phyloP scores from a whole-genome alignment of 2,888 invertebrate species.

The Lysandra coridon region DNA sequence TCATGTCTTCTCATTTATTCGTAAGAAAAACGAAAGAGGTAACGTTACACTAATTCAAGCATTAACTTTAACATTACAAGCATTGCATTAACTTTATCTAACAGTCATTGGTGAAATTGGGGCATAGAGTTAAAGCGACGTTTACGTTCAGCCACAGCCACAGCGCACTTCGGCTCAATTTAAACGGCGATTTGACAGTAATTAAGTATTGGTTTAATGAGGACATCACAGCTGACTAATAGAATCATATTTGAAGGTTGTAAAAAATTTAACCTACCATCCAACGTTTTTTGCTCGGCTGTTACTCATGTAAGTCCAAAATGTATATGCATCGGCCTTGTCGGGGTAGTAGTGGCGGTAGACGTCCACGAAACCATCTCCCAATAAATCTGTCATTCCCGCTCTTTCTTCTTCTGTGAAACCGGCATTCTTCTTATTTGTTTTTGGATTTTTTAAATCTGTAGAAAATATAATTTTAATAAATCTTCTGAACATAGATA shows the following conservation, averaged over 20 bases:
- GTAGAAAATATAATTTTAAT: neutral
- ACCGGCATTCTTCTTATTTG: constrained; percentile 95
- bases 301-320: constrained; percentile 96
- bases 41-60: too few relatives aligned
- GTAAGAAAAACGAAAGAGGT: too few relatives aligned
- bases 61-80: too few relatives aligned
- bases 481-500: neutral
- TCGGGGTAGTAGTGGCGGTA: constrained; percentile 94
- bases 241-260: neutral
- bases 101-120: too few relatives aligned
- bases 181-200: too few relatives aligned
- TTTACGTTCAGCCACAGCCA: too few relatives aligned
- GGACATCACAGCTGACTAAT: neutral
- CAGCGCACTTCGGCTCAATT: too few relatives aligned
- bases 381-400: constrained; percentile 91
- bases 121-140: too few relatives aligned
- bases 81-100: too few relatives aligned
- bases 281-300: constrained; percentile 94
- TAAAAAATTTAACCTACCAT: constrained; percentile 83
- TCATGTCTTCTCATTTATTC: too few relatives aligned
- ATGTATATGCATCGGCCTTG: constrained; percentile 90
- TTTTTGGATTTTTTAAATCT: constrained; percentile 97
- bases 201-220: too few relatives aligned
- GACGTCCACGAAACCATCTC: constrained; percentile 92
- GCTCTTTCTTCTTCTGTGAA: constrained; percentile 97